phyloP scores from a whole-genome alignment of 2,888 invertebrate species.

The Tetramorium bicarinatum region DNA sequence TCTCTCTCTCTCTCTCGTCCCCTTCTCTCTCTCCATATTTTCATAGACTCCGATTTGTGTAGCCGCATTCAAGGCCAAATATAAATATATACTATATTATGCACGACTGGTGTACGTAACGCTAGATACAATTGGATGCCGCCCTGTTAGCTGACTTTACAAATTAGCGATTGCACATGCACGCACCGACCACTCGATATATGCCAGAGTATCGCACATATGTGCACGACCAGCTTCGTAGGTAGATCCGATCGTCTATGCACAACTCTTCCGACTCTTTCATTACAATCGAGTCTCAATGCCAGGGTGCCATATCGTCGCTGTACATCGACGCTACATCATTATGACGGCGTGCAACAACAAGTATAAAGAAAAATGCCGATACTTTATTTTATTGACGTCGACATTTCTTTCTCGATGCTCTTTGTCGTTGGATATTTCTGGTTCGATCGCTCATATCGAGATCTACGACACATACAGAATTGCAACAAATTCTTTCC shows the following conservation, averaged over 20 bases:
- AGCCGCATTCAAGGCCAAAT: constrained; percentile 25
- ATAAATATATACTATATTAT: constrained; percentile 17
- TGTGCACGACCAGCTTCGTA: constrained; percentile 57
- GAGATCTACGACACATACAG: not conserved
- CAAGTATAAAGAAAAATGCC: not conserved
- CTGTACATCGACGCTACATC: not conserved
- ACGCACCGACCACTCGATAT: constrained; percentile 43
- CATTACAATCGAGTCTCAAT: constrained; percentile 70
- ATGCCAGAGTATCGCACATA: constrained; percentile 51
- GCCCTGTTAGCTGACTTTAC: constrained; percentile 37
- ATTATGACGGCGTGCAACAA: constrained; percentile 5
- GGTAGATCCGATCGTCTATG: constrained; percentile 46
- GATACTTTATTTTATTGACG: not conserved
- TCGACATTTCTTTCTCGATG: not conserved
- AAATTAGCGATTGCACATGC: constrained; percentile 22
- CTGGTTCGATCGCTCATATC: not conserved
- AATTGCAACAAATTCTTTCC: not conserved
- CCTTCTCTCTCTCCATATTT: not conserved
- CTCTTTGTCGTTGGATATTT: not conserved
- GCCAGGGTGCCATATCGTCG: constrained; percentile 62
- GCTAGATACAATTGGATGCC: constrained; percentile 33
- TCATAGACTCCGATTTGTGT: not conserved
- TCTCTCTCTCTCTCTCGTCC: not conserved
- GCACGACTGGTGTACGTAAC: not conserved
- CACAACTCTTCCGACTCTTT: constrained; percentile 61